These are phyloP conservation scores for Papilio glaucus DNA, from an alignment of 1,140 invertebrate species.

Conservation along the genomic window DNA sequence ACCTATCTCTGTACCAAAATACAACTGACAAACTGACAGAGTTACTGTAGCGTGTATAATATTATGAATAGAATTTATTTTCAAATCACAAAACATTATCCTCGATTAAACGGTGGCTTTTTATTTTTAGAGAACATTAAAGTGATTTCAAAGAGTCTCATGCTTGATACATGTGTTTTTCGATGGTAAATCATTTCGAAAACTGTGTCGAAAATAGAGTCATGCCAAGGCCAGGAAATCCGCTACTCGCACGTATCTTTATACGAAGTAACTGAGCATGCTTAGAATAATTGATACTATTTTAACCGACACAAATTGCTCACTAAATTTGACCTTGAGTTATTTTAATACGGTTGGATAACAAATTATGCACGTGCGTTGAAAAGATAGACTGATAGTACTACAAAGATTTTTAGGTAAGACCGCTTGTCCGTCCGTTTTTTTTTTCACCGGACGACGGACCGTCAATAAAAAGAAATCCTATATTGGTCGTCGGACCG, in stretches of 20 bases:
- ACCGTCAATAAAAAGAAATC: too few species aligned
- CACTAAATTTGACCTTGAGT: conserved; percentile 17
- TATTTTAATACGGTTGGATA: conserved; percentile 15
- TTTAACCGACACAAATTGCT: conserved; percentile 32
- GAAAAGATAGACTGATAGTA: neutral
- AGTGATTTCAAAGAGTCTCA: conserved; percentile 40
- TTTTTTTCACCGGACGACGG: too few species aligned
- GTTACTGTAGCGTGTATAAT: too few species aligned
- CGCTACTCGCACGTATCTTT: conserved; percentile 13
- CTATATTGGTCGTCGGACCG: too few species aligned
- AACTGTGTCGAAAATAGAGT: conserved; percentile 33
- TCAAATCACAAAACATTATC: conserved; percentile 37
- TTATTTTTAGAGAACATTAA: conserved; percentile 42
- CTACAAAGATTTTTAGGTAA: too few species aligned
- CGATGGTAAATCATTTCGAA: conserved; percentile 35
- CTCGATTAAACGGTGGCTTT: conserved; percentile 43
- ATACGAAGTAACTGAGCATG: neutral
- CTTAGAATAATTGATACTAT: conserved; percentile 16
- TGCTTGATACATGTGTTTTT: conserved; percentile 35
- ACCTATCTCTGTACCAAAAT: too few species aligned
- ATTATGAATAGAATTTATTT: conserved; percentile 8
- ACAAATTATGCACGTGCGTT: neutral
- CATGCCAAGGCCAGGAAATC: conserved; percentile 40
- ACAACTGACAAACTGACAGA: too few species aligned
- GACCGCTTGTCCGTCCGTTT: neutral